Conservation (phyloP, 2,113 vertebrate species). For the Pteruthius melanotis region DNA sequence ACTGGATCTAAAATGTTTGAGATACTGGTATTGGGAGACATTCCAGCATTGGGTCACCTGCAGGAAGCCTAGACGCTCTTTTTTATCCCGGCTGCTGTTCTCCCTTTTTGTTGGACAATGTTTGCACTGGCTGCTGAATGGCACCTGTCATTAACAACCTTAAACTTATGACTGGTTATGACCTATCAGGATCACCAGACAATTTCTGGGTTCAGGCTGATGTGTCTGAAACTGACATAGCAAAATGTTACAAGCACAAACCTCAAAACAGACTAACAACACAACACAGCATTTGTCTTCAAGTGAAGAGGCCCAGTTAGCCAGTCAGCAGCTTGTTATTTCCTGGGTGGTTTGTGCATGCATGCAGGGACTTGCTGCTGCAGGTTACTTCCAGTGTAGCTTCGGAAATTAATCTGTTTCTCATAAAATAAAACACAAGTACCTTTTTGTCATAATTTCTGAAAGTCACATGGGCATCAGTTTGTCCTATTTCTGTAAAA, state of each 20-base stretch:
- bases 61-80: background rate
- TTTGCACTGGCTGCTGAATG: background rate
- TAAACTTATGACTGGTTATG: too few relatives aligned
- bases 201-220: background rate
- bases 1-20: background rate
- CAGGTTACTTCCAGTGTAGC: background rate
- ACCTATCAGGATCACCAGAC: background rate
- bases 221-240: background rate
- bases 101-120: background rate
- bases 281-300: background rate
- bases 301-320: too few relatives aligned
- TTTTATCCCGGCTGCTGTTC: background rate
- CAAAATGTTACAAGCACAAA: background rate
- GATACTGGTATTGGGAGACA: fast-evolving
- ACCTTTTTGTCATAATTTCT: background rate
- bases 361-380: background rate
- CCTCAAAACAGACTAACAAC: background rate
- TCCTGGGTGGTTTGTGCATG: background rate
- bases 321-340: background rate
- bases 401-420: background rate
- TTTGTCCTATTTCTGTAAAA: background rate
- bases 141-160: fast-evolving
- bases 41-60: background rate
- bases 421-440: background rate
- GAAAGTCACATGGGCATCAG: background rate